phyloP scores from a whole-genome alignment of 2,797 vertebrate species.

The Ctenochaetus hawaiiensis region DNA sequence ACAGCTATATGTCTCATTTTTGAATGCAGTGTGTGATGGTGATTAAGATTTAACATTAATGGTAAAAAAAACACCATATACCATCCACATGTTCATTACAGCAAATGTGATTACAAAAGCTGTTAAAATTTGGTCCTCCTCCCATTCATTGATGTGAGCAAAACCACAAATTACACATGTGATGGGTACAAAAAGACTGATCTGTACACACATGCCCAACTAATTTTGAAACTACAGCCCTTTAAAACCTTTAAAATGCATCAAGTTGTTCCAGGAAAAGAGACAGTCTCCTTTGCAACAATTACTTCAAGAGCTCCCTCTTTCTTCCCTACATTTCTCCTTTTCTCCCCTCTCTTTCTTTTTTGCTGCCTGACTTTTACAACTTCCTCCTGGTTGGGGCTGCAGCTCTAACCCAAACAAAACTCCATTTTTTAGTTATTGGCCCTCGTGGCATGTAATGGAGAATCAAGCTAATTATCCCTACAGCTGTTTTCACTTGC shows the following conservation, averaged over 20 bases:
- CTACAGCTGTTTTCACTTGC: constrained; percentile 95
- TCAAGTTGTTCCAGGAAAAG: constrained; percentile 55
- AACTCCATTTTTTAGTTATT: constrained; percentile 92
- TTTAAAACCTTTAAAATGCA: constrained; percentile 62
- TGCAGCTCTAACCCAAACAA: constrained; percentile 92
- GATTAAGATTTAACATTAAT: constrained; percentile 4
- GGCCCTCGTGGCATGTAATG: constrained; percentile 92
- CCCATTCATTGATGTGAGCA: constrained; percentile 23
- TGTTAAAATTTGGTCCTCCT: constrained; percentile 13
- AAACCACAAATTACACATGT: constrained; percentile 28
- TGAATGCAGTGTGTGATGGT: background rate
- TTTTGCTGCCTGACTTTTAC: constrained; percentile 85
- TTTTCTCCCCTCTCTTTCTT: constrained; percentile 61
- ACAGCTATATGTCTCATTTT: constrained; percentile 24
- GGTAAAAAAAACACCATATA: background rate
- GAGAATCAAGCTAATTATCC: constrained; percentile 95
- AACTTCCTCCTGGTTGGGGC: constrained; percentile 89
- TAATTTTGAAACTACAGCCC: constrained; percentile 44
- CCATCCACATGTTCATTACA: background rate
- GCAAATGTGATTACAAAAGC: constrained; percentile 11
- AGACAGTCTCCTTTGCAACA: constrained; percentile 80
- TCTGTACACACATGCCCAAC: constrained; percentile 33
- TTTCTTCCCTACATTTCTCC: constrained; percentile 61
- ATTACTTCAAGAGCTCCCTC: constrained; percentile 78
- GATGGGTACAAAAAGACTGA: constrained; percentile 27